Evolutionary conservation across 2,797 vertebrate genomes (phyloP).

Genomic region (Platyrinchus mystaceus): DNA sequence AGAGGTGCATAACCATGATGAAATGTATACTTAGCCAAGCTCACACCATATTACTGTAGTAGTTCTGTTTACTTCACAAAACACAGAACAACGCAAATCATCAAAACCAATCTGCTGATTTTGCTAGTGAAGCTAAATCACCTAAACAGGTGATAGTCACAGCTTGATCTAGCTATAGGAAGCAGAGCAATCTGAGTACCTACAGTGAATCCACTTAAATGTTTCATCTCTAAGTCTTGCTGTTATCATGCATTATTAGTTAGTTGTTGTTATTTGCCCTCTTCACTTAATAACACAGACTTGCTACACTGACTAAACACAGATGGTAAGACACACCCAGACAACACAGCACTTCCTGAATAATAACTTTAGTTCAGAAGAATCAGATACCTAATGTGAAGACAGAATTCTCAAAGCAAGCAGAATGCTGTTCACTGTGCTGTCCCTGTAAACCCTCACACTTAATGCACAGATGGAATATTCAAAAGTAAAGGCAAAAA

Average conservation of each 20-base stretch:
- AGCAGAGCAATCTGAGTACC: neutral
- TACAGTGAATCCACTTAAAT: neutral
- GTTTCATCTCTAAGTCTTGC: neutral
- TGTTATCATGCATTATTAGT: neutral
- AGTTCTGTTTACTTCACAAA: neutral
- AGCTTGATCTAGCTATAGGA: neutral
- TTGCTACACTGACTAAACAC: neutral
- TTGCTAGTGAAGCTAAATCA: neutral
- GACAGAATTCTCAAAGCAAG: neutral
- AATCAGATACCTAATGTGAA: neutral
- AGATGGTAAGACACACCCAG: neutral
- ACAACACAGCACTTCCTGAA: neutral
- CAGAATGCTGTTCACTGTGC: neutral
- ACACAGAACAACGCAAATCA: neutral
- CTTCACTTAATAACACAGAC: neutral
- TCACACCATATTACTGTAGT: neutral
- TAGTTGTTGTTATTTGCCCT: neutral
- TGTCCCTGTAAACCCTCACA: neutral
- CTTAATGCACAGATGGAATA: neutral
- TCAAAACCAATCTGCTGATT: neutral
- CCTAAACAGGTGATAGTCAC: neutral
- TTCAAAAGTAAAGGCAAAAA: neutral
- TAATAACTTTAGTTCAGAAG: neutral
- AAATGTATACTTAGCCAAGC: neutral
- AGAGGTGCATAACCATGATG: neutral